Base-by-base conservation (phyloP, 2,797 vertebrate genomes). In the Danio aesculapii region DNA sequence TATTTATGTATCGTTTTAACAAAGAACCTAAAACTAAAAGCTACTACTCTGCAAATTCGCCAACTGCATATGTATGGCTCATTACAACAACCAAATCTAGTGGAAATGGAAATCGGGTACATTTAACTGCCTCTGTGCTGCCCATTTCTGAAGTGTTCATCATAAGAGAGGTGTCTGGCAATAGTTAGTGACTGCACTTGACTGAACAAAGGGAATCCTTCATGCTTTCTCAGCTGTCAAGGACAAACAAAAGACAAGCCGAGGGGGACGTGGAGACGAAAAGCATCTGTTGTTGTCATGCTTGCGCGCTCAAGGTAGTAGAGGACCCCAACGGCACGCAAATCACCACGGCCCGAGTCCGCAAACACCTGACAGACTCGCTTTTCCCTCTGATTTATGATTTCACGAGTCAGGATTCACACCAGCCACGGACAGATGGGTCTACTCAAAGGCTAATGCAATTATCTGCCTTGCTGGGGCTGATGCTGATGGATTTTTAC, bases 401-500 rank as follows among this genome's bases (percentile, higher is more conserved):
- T 84, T 75, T 80, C 87, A 76, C 85, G 84, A 84, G 41, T 61
- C 75, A 82, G 83, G 85, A 88, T 86, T 87, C 69, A 49, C 81
- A 83, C 70, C 86, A 82, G 74, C 85, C 86, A 81, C 53, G 81
- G 73, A 74, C 82, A 85, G 88, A 87, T 79, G 69, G 83, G 83
- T 81, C 61, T 43, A 77, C 55, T 88, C 86, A 81, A 92, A 92
- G 88, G 89, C 89, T 92, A 92, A 93, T 90, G 78, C 86, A 85
- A 89, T 93, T 91, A 92, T 87, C 86, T 87, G 86, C 82, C 88
- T 87, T 81, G 76, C 82, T 81, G 81, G 86, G 88, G 90, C 85
- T 84, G 90, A 92, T 81, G 83, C 81, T 90, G 88, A 91, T 88
- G 84, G 89, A 93, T 89, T 88, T 87, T 82, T 75, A 85, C 83